Evolutionary conservation across 2,888 invertebrate species (phyloP).

Genomic region (Ochropleura plecta): DNA sequence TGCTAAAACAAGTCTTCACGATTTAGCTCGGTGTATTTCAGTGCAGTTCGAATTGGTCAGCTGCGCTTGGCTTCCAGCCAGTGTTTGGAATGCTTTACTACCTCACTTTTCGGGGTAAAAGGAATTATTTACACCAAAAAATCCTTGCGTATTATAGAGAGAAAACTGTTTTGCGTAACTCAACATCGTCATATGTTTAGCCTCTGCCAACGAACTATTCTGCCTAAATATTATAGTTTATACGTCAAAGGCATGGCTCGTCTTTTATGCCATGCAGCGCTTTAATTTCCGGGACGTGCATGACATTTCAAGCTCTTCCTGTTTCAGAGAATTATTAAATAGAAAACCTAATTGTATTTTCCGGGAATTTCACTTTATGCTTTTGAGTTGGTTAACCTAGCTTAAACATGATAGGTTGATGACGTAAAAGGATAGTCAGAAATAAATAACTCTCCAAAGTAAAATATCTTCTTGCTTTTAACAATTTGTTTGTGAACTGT

Average conservation of each 20-base stretch:
- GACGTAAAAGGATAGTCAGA: background rate
- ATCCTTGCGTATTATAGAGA: background rate
- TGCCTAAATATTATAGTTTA: background rate
- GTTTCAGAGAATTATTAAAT: background rate
- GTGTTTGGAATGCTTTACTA: constrained; percentile 32
- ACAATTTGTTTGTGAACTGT: constrained; percentile 12
- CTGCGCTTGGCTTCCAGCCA: constrained; percentile 48
- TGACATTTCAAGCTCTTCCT: background rate
- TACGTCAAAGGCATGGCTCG: background rate
- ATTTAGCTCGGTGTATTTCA: constrained; percentile 29
- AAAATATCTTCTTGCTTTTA: background rate
- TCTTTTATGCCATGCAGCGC: background rate
- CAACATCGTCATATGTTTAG: too few relatives aligned
- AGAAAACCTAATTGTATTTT: background rate
- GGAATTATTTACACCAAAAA: constrained; percentile 17
- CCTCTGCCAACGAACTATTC: too few relatives aligned
- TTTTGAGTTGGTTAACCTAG: background rate
- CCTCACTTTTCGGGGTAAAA: constrained; percentile 17
- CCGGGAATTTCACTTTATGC: background rate
- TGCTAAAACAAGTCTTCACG: constrained; percentile 19
- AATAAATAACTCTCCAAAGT: background rate
- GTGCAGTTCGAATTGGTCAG: constrained; percentile 40
- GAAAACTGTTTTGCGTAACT: background rate
- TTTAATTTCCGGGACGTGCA: too few relatives aligned
- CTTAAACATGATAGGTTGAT: background rate